phyloP scores from a whole-genome alignment of 1,140 invertebrate species.

The Microvelia longipes region DNA sequence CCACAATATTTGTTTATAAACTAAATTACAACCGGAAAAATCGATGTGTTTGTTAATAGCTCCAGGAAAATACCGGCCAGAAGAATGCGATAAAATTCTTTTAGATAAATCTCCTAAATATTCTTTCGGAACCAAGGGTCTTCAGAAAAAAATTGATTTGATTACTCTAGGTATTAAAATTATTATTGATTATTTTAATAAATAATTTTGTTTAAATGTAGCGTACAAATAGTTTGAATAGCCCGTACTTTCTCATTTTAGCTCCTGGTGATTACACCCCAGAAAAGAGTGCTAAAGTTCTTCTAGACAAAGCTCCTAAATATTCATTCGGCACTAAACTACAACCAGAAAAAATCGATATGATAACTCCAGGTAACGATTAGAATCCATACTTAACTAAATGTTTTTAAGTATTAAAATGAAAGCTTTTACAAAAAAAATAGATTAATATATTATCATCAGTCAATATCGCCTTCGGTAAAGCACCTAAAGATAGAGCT shows the following conservation, averaged over 20 bases:
- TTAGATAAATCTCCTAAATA: background rate
- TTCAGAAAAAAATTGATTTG: background rate
- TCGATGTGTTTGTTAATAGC: background rate
- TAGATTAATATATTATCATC: no score
- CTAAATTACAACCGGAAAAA: background rate
- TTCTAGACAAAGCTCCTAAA: constrained; percentile 35
- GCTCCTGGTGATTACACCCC: constrained; percentile 64
- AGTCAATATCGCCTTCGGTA: no score
- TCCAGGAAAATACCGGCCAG: background rate
- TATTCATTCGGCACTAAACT: background rate
- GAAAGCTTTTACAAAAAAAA: no score
- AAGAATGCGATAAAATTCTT: background rate
- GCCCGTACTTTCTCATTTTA: no score
- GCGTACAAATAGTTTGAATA: no score
- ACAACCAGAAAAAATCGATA: background rate
- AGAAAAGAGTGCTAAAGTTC: constrained; percentile 46
- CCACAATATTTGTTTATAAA: background rate
- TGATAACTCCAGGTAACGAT: no score
- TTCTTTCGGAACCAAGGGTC: background rate
- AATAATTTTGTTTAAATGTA: no score
- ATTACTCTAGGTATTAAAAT: background rate
- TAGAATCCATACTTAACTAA: no score
- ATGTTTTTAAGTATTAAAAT: no score
- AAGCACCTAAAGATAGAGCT: no score
- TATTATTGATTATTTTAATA: no score